phyloP scores from a whole-genome alignment of 1,140 invertebrate species.

The Teleogryllus occipitalis region DNA sequence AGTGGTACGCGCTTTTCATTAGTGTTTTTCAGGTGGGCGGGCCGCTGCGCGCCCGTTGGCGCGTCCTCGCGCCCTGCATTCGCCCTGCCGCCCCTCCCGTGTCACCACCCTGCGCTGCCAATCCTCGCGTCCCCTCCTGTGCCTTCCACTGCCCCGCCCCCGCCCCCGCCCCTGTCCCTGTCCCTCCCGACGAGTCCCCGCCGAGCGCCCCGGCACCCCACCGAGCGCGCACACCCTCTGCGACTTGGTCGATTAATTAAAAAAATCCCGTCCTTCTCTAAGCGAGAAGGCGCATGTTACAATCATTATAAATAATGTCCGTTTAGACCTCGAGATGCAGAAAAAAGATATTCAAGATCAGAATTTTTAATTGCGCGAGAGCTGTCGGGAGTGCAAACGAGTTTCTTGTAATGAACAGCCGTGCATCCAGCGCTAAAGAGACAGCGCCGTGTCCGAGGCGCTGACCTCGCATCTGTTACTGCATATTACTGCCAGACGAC shows the following conservation, averaged over 20 bases:
- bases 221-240: background rate
- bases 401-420: background rate
- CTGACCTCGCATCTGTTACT: constrained; percentile 3
- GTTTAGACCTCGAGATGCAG: background rate
- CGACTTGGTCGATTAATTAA: constrained; percentile 4
- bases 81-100: background rate
- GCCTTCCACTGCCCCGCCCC: background rate
- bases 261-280: background rate
- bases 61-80: background rate
- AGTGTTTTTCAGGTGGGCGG: background rate
- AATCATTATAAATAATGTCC: constrained; percentile 6
- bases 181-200: too few relatives aligned
- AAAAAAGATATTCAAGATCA: constrained; percentile 1
- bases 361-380: background rate
- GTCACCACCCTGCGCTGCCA: background rate
- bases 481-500: background rate
- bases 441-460: background rate
- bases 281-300: background rate
- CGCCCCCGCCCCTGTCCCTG: background rate
- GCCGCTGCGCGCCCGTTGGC: background rate
- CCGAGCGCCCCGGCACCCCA: too few relatives aligned
- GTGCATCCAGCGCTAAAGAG: background rate
- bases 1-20: background rate
- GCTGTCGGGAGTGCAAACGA: background rate
- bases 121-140: background rate